These are phyloP conservation scores for Tetragnatha versicolor DNA, from an alignment of 1,140 invertebrate genomes.

Conservation along the genomic window DNA sequence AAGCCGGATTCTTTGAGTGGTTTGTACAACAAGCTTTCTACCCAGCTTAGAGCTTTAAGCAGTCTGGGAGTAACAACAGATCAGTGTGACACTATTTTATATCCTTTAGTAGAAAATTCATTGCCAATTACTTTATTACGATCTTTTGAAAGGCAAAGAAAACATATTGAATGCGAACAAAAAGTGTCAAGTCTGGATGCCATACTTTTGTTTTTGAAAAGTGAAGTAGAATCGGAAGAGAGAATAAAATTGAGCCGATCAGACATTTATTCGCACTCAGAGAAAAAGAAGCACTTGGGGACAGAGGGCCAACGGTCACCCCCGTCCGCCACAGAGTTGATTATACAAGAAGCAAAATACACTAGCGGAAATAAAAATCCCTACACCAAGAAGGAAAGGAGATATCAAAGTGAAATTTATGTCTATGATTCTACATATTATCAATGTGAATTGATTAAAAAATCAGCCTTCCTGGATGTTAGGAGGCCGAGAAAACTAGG, in stretches of 20 bases:
- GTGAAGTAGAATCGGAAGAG: background rate
- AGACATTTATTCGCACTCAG: background rate
- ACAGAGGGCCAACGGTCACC: background rate
- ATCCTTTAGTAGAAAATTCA: background rate
- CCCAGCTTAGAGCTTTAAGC: background rate
- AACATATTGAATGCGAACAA: background rate
- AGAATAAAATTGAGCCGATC: background rate
- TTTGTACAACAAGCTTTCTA: constrained; percentile 1
- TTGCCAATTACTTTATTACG: background rate
- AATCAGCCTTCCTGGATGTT: too few relatives aligned
- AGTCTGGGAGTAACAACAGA: background rate
- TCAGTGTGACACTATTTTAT: background rate
- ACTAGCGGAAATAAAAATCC: too few relatives aligned
- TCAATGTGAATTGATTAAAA: too few relatives aligned
- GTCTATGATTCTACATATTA: too few relatives aligned
- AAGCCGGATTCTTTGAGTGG: background rate
- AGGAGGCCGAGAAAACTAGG: too few relatives aligned
- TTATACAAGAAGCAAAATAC: background rate
- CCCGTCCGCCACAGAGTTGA: background rate
- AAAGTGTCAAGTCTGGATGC: background rate
- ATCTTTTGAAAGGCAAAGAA: background rate
- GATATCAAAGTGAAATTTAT: too few relatives aligned
- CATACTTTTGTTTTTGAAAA: background rate
- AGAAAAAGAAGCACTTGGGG: background rate
- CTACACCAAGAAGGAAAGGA: too few relatives aligned